These are phyloP conservation scores for Mylabris phalerata DNA, from an alignment of 1,140 invertebrate species.

Conservation along the genomic window DNA sequence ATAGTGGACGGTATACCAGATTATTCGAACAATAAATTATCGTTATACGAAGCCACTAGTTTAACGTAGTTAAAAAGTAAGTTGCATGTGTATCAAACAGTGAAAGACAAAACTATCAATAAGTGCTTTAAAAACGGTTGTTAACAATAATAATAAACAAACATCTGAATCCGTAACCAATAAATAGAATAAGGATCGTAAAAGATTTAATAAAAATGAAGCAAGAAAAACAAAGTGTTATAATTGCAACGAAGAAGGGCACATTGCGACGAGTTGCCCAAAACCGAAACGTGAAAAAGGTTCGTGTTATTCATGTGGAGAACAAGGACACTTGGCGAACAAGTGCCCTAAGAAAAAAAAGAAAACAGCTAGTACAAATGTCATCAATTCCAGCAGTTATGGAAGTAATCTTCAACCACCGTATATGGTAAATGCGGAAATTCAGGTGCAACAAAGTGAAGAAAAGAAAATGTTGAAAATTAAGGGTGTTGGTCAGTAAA, in stretches of 20 bases:
- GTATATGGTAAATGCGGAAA: too few species aligned
- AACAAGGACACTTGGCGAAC: neutral
- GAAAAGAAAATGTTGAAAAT: too few species aligned
- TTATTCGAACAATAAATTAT: neutral
- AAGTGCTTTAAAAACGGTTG: neutral
- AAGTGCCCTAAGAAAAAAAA: neutral
- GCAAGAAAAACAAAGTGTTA: neutral
- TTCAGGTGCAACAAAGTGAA: too few species aligned
- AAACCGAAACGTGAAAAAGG: constrained; percentile 12
- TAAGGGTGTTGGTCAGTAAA: too few species aligned
- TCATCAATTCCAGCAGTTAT: too few species aligned
- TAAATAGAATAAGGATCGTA: too few species aligned
- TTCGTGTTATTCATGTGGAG: constrained; percentile 10
- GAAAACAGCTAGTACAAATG: neutral
- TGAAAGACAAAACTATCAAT: neutral
- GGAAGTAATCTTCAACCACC: too few species aligned
- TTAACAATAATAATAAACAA: neutral
- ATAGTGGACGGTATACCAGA: neutral
- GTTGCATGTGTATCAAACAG: too few species aligned
- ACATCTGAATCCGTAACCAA: too few species aligned
- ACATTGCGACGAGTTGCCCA: neutral
- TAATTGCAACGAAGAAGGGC: constrained; percentile 7
- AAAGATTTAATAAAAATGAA: too few species aligned
- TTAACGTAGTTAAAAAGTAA: constrained; percentile 1
- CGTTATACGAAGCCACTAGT: neutral